Evolutionary conservation across 2,888 invertebrate genomes (phyloP), one percentile per base, ranked within the genome.

Genomic region (Hoplodrina ambigua): DNA sequence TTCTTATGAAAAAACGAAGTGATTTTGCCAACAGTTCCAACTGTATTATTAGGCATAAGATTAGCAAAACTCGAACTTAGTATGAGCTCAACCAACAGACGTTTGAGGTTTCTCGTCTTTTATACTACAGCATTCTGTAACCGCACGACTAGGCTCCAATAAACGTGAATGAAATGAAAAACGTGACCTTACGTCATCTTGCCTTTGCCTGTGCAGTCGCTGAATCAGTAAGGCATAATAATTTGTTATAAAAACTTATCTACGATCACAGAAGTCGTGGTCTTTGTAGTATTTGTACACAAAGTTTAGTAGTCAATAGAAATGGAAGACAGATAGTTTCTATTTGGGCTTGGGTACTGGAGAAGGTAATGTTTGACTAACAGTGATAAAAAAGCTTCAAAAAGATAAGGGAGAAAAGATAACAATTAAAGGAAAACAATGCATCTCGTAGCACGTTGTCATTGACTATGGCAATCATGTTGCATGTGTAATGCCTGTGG

Each of bases 101-200:
- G 63, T 56, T 58, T 71, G 54, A 66, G 54, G 52, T 65, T 73
- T 69, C 44, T 69, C 68, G 63, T 69, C 20, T 55, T 56, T 50
- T 57, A 52, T 41, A 41, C 41, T 19, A 49, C 41, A 58, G 60
- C 72, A 49, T 64, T 57, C 59, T 69, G 71, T 59, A 73, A 69
- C 69, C 72, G 74, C 80, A 85, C 80, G 78, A 79, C 69, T 54
- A 54, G 41, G 58, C 65, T 59, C 55, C 75, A 33, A 75, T 62
- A 66, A 72, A 73, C 62, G 58, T 75, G 82, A 81, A 84, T 84
- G 81, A 80, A 85, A 80, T 66, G 76, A 80, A 81, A 84, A 86
- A 84, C 86, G 85, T 87, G 87, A 86, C 80, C 63, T 87, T 84
- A 85, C 85, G 80, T 88, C 86, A 87, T 77, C 75, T 70, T 72